Evolutionary conservation across 2,113 vertebrate species (phyloP), one percentile per base, ranked within the genome.

Genomic region (Thunnus thynnus): DNA sequence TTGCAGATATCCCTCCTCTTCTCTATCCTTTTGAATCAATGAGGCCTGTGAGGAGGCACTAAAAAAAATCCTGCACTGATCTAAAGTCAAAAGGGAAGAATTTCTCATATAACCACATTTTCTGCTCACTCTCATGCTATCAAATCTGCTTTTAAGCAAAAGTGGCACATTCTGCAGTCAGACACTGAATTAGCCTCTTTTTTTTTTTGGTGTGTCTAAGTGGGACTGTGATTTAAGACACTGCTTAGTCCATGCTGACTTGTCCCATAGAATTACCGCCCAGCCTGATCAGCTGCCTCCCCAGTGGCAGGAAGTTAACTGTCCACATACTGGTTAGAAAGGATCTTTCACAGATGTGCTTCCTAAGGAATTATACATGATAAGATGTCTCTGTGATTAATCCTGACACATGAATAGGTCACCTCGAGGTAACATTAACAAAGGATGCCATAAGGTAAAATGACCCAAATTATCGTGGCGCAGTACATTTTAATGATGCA

Each of bases 381-480:
- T 20, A 60, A 41, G 9, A 41, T 62, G 32, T 62, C 8, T 41
- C 12, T 62, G 32, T 36, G 30, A 32, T 32, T 32, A 41, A 36
- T 41, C 36, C 36, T 41, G 36, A 11, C 16, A n/a, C 30, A 36
- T 62, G 36, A 61, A 55, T 32, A 68, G 78, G 48, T 75, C 56
- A 32, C 5, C 11, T 4, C 20, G 47, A 71, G 10, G 50, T 72
- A 41, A 82, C 16, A 36, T 9, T 13, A 69, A 56, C 17, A 66
- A 27, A 65, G 18, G 51, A 57, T 36, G 54, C 69, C 75, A 55
- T 67, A 61, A 18, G 62, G 61, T 61, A 60, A 48, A 54, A 16
- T 67, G 13, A 72, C 47, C 68, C 52, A 13, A 67, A 76, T 76
- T 71, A 71, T 22, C 13, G 52, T 27, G 20, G 12, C 20, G 30